A percentile compares a stretch with the other conserved stretches of the same genome.
Conservation (phyloP, 2,113 vertebrate species). For the Bos javanicus region DNA sequence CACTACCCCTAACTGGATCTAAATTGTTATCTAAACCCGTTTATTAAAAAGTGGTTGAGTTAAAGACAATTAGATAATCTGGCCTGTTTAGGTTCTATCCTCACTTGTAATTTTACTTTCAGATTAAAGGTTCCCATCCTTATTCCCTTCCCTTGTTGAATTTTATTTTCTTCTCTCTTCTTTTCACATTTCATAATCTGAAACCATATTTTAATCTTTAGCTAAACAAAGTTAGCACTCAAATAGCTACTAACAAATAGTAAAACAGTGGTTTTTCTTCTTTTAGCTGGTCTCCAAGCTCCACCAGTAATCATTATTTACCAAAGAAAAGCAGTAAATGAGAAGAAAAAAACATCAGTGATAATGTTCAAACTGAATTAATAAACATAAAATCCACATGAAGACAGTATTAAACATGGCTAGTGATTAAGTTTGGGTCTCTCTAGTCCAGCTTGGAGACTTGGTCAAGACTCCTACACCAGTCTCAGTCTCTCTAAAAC, state of each 20-base stretch:
- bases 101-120: background rate
- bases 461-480: background rate
- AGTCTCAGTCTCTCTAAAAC: background rate
- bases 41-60: background rate
- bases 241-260: background rate
- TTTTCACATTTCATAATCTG: background rate
- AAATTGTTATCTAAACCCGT: slow-evolving; percentile 4
- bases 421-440: background rate
- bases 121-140: background rate
- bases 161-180: background rate
- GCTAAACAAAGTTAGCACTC: background rate
- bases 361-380: background rate
- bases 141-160: background rate
- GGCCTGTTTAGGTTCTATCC: background rate
- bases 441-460: background rate
- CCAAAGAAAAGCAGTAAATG: background rate
- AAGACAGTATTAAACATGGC: background rate
- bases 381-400: background rate
- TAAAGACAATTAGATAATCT: background rate
- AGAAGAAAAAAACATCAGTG: background rate
- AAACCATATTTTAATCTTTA: background rate
- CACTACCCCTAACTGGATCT: background rate
- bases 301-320: background rate
- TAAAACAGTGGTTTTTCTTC: background rate
- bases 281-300: background rate